phyloP scores from a whole-genome alignment of 2,113 vertebrate species.

The Neodon shergylaensis region DNA sequence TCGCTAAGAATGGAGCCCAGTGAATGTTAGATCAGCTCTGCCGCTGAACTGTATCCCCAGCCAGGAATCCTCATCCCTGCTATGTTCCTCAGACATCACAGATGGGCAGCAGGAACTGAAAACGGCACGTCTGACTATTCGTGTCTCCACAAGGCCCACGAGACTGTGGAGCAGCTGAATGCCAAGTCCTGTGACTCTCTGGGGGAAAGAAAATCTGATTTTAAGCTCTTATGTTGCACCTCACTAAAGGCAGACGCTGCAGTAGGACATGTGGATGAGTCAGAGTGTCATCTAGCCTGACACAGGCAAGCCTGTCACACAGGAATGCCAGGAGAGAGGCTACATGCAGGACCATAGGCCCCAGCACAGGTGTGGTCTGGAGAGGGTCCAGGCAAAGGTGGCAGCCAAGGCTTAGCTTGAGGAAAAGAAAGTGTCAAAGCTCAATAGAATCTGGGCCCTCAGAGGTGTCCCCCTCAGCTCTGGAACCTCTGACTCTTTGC shows the following conservation, averaged over 20 bases:
- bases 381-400: not conserved
- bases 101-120: not conserved
- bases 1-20: not conserved
- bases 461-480: not conserved
- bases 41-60: not conserved
- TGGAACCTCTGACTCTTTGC: not conserved
- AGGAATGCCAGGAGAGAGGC: not conserved
- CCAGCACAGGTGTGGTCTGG: not conserved
- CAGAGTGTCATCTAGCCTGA: not conserved
- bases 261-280: not conserved
- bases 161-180: not conserved
- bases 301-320: not conserved
- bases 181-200: not conserved
- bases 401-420: not conserved
- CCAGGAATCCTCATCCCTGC: not conserved
- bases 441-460: not conserved
- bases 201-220: not conserved
- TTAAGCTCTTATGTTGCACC: not conserved
- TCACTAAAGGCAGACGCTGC: not conserved
- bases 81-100: not conserved
- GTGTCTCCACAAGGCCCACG: accelerated
- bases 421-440: not conserved
- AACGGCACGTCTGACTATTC: not conserved
- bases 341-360: not conserved
- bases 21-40: not conserved